Evolutionary conservation across 2,113 vertebrate genomes (phyloP), one percentile per base, ranked within the genome.

Genomic region (Entelurus aequoreus): DNA sequence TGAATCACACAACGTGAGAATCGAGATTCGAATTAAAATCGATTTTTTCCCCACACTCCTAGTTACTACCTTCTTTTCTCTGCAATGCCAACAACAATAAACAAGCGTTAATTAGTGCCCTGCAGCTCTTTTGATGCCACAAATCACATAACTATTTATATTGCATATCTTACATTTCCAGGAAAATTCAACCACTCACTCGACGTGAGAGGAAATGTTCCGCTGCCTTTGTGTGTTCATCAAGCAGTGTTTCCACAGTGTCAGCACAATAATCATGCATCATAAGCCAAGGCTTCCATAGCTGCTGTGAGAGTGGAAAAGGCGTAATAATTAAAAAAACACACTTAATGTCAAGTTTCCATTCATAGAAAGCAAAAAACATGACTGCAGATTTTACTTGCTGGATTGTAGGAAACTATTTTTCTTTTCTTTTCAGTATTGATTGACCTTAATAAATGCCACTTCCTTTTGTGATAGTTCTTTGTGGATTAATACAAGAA

Each of bases 261-360:
- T 13, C 57, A 49, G 2, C 15, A 63, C 58, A 47, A 47, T 47
- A 54, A 77, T 57, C 57, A 72, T 57, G 19, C 58, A 68, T 70
- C 47, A 58, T 9, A 47, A 58, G 35, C 69, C 28, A 55, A 47
- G 62, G 68, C 62, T 40, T 42, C 51, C 28, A 21, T 54, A 67
- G 63, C 51, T 38, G 54, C 50, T 68, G 19, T 51, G 74, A 77
- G 69, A 63, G 70, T 64, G 62, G 68, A 77, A 69, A 68, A 55
- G 42, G 19, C 58, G 54, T 19, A 65, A 54, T 72, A 79, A 66
- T 80, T 71, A 72, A 65, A 60, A 49, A 57, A 15, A 69, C 50
- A 77, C 66, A 78, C 66, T 62, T 64, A 6, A 69, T 56, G 63
- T 54, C 66, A 77, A 65, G 14, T 59, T 54, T 76, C 65, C 61